Conservation (phyloP, 2,113 vertebrate species). For the Jacana jacana region DNA sequence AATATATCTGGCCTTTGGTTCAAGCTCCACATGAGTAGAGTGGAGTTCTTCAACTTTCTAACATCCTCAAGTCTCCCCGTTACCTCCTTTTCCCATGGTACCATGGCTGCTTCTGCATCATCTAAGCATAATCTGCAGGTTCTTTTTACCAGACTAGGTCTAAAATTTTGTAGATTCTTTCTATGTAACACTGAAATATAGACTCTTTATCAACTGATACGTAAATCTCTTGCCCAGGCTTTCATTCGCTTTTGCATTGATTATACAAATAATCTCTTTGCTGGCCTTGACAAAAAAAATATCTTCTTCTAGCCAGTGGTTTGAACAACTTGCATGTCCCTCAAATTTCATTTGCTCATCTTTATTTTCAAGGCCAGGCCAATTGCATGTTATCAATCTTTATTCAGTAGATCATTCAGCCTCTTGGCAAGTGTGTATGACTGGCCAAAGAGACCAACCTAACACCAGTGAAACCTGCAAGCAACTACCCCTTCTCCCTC, state of each 20-base stretch:
- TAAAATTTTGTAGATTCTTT: not conserved
- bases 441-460: not conserved
- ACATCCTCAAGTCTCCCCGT: not conserved
- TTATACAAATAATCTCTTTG: conserved; percentile 4
- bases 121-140: not conserved
- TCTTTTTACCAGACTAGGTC: not conserved
- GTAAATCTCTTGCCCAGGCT: not conserved
- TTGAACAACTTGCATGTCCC: not conserved
- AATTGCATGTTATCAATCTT: not conserved
- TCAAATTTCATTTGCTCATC: not conserved
- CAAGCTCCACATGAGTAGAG: not conserved
- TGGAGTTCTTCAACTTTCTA: not conserved
- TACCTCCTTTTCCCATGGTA: not conserved
- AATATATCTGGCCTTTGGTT: not conserved
- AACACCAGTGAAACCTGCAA: not conserved
- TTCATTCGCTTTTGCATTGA: not conserved
- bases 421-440: not conserved
- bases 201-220: not conserved
- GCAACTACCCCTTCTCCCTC: not conserved
- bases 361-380: not conserved
- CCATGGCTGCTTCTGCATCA: not conserved
- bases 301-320: not conserved
- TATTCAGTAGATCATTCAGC: not conserved
- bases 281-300: not conserved
- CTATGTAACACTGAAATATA: not conserved